Base-by-base conservation (phyloP, 64 coral and sea anemone species). In the Montipora cactus region DNA sequence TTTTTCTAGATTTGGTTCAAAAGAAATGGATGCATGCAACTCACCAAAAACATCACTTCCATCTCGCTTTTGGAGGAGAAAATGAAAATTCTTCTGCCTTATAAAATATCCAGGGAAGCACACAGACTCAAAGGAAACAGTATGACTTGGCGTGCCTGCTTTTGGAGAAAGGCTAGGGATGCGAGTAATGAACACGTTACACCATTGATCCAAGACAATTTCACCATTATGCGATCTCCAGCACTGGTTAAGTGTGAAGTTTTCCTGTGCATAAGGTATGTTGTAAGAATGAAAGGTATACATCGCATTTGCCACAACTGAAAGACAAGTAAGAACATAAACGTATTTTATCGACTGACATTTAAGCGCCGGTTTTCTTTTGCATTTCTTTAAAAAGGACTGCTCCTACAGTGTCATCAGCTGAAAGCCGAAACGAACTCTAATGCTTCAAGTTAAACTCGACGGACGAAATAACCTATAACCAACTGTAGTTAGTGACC, bases 241-340 rank as follows among this genome's bases (percentile, higher is more conserved):
- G 66, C 82, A 86, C 19, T 71, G 44, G n/a, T 86, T 86, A 2
- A 81, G 7, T 28, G 51, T 81, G 55, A 73, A 80, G 20, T 94
- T 62, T 12, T 88, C 80, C 51, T 93, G 92, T 8, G 44, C 21
- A 50, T 84, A 93, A 14, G 92, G 95, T 61, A 91, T 22, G 74
- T 94, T 74, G 52, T 76, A 53, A 64, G 95, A 97, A 59, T 97
- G 92, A 68, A 97, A 87, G 28, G 88, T 86, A 37, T 86, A 86
- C 67, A 86, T 47, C 11, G 44, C 82, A 50, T 71, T 70, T 12
- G 8, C 66, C 10, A 86, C 82, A 86, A 86, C 82, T 86, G 46
- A 22, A 48, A 48, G 22, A 58, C 3, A 28, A 14, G 59, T 23
- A 61, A 61, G 14, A 80, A 28, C 8, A 74, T 25, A 37, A 23